Base-by-base conservation (phyloP, 2,113 vertebrate genomes). In the Oryzias curvinotus region DNA sequence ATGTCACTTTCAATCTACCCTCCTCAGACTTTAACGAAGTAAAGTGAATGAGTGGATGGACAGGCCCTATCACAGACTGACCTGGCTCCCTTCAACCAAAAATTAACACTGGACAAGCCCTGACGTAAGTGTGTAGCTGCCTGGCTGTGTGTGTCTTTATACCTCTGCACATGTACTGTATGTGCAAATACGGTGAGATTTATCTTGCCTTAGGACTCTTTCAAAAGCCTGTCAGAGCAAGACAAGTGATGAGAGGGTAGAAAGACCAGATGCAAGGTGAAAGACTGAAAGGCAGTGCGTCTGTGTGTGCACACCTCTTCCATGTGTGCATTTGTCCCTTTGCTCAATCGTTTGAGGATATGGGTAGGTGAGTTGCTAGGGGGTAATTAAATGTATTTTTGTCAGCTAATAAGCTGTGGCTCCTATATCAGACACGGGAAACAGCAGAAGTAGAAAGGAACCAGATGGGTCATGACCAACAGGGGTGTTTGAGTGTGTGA, bases 331-430 rank as follows among this genome's bases (percentile, higher is more conserved):
- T 60, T 17, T 53, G 68, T 61, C 43, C 14, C 18, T 65, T 41
- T 69, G 69, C n/a, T 53, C 28, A 65, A 56, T 71, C 76, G 61
- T 67, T 77, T 71, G 73, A 45, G n/a, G 61, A 65, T 65, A 53
- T 65, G 47, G 62, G 67, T 63, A 54, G 74, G 67, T 75, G 67
- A 61, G 54, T 73, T 79, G 75, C 75, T 76, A 62, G 64, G 66
- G 84, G 81, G 76, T 84, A 78, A 85, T 85, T 82, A 80, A 89
- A 82, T 84, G 77, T 85, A 79, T 82, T 89, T 84, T 81, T 83
- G 80, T 81, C 79, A 69, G 58, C 70, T 82, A 79, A 84, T 79
- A 75, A 78, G 68, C 57, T 73, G 61, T 36, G 57, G 68, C 65
- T 85, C 28, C 67, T 49, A 74, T 82, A 86, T 87, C 82, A 83